These are phyloP conservation scores for Dicentrarchus labrax DNA, from an alignment of 2,113 vertebrate genomes.

Conservation along the genomic window DNA sequence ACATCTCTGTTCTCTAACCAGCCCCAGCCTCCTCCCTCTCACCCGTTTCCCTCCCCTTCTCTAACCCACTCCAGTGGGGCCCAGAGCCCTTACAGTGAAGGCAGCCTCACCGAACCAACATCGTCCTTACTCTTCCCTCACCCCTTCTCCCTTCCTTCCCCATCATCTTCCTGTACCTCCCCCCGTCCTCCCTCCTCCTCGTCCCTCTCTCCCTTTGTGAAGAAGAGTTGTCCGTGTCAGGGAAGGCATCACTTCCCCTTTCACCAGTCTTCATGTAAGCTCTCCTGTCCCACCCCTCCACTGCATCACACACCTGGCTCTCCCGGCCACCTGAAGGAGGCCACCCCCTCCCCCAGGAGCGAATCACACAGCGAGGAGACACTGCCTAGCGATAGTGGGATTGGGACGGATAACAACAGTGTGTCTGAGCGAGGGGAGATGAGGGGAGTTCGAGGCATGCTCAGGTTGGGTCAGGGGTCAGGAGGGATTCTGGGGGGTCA, in stretches of 20 bases:
- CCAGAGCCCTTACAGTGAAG: conserved; percentile 93
- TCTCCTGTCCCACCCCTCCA: conserved; percentile 82
- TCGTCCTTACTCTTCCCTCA: conserved; percentile 74
- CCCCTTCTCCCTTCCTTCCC: conserved; percentile 79
- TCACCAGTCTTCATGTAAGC: conserved; percentile 84
- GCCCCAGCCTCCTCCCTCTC: conserved; percentile 81
- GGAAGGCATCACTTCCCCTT: conserved; percentile 81
- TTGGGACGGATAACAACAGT: conserved; percentile 94
- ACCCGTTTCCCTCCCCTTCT: conserved; percentile 90
- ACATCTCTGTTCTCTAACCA: conserved; percentile 83
- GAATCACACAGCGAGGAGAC: conserved; percentile 95
- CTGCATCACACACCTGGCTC: conserved; percentile 74
- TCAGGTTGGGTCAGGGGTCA: conserved; percentile 78
- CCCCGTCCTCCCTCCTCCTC: conserved; percentile 77
- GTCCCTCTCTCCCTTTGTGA: conserved; percentile 85
- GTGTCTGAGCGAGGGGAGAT: conserved; percentile 92
- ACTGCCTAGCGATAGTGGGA: conserved; percentile 92
- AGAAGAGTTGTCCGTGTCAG: conserved; percentile 85
- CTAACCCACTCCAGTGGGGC: conserved; percentile 93
- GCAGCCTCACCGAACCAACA: conserved; percentile 88
- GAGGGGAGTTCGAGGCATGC: conserved; percentile 65
- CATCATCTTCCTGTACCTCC: conserved; percentile 78
- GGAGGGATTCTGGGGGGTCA: conserved; percentile 78
- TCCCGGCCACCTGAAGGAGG: conserved; percentile 90
- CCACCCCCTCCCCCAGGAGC: conserved; percentile 92